Percentiles rank a stretch among this genome's conserved stretches.
Conservation (phyloP, 2,888 invertebrate species). For the Lacanobia oleracea region DNA sequence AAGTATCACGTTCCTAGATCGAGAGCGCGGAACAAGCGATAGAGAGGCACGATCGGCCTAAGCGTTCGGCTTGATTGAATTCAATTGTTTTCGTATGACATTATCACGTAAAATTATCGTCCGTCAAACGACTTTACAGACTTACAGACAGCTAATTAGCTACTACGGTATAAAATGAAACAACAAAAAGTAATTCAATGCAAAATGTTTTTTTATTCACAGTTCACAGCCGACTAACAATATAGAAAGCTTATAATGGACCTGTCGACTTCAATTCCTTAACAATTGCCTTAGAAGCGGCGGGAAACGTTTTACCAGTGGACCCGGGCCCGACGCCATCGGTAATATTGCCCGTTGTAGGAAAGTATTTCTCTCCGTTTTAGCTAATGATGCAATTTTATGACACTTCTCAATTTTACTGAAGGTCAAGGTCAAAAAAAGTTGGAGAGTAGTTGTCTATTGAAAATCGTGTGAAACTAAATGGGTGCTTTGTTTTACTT, state of each 20-base stretch:
- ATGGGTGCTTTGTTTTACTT: not conserved
- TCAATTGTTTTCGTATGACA: too few species aligned
- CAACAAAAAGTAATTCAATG: conserved; percentile 5
- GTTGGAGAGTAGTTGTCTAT: not conserved
- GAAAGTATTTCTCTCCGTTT: conserved; percentile 56
- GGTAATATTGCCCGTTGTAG: conserved; percentile 50
- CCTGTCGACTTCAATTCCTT: conserved; percentile 68
- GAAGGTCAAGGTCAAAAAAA: conserved; percentile 30
- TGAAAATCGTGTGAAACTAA: conserved; percentile 1
- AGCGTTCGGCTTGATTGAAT: too few species aligned
- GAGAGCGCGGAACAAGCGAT: too few species aligned
- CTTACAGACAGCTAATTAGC: too few species aligned
- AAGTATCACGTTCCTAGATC: too few species aligned
- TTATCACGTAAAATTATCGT: too few species aligned
- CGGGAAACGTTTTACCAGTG: conserved; percentile 60
- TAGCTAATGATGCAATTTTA: conserved; percentile 60
- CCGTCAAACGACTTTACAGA: too few species aligned
- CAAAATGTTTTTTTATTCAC: conserved; percentile 57
- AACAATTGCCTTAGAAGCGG: conserved; percentile 61
- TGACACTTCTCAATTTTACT: conserved; percentile 10
- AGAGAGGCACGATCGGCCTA: too few species aligned
- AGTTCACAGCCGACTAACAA: conserved; percentile 42
- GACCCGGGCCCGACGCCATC: conserved; percentile 47
- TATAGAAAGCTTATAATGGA: conserved; percentile 67
- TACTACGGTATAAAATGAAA: not conserved